These are phyloP conservation scores for Invenusta paracnida DNA, from an alignment of 2,888 invertebrate genomes.

Conservation along the genomic window DNA sequence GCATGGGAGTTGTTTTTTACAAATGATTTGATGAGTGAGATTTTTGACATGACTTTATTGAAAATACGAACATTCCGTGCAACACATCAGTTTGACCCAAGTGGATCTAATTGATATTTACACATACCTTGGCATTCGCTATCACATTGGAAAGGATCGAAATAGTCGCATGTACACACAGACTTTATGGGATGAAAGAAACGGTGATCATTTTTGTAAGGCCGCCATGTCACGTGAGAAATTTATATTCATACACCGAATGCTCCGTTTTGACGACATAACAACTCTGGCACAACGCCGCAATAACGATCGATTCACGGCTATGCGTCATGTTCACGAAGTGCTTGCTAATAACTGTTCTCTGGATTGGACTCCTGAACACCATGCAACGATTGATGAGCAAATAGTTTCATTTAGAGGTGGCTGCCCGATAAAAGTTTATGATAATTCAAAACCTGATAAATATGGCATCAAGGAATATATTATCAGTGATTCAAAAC, in stretches of 20 bases:
- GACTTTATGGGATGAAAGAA: conserved; percentile 16
- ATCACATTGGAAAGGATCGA: conserved; percentile 18
- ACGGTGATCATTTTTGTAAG: not conserved
- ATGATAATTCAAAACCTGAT: not conserved
- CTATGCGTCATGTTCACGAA: conserved; percentile 19
- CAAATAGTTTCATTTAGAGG: conserved; percentile 22
- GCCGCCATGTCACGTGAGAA: not conserved
- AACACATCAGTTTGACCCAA: conserved; percentile 8
- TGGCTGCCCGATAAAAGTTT: not conserved
- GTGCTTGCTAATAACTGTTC: too few relatives aligned
- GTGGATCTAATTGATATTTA: conserved; percentile 20
- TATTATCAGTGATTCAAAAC: not conserved
- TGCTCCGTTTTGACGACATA: conserved; percentile 24
- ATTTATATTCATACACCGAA: conserved; percentile 20
- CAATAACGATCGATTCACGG: conserved; percentile 18
- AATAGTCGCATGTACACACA: conserved; percentile 19
- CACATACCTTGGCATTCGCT: conserved; percentile 12
- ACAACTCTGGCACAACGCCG: conserved; percentile 6
- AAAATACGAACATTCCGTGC: conserved; percentile 23
- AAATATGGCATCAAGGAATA: not conserved
- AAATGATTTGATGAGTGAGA: conserved; percentile 8
- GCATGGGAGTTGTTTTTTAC: conserved; percentile 26
- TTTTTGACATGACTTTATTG: conserved; percentile 20
- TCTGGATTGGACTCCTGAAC: conserved; percentile 19
- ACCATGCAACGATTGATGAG: conserved; percentile 29